Percentiles rank a stretch among this genome's conserved stretches.
Evolutionary conservation across 2,888 invertebrate species (phyloP).

Genomic region (Eilema griseolum): DNA sequence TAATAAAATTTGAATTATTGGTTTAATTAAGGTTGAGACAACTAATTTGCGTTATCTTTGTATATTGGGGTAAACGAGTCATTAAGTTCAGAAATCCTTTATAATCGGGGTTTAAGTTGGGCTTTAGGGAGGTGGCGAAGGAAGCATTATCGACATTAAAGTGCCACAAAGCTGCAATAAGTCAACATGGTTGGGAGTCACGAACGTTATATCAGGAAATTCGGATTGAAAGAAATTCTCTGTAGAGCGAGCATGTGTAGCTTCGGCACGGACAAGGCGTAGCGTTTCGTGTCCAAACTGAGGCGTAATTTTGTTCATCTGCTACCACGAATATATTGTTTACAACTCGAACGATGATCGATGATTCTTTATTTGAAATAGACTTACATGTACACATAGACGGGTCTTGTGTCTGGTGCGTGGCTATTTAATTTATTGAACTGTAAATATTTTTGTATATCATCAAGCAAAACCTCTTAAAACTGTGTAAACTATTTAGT

Average conservation of each 20-base stretch:
- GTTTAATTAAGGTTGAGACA: slow-evolving; percentile 59
- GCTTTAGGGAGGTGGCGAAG: slow-evolving; percentile 38
- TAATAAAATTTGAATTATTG: slow-evolving; percentile 77
- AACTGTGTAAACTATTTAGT: not conserved
- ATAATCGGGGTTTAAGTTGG: slow-evolving; percentile 42
- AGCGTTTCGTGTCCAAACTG: slow-evolving; percentile 41
- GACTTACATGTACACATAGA: too few relatives aligned
- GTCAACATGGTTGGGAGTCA: slow-evolving; percentile 68
- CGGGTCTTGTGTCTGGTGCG: too few relatives aligned
- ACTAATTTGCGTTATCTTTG: slow-evolving; percentile 52
- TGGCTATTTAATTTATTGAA: too few relatives aligned
- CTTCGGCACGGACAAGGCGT: slow-evolving; percentile 60
- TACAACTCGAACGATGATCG: slow-evolving; percentile 28
- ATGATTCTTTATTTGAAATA: not conserved
- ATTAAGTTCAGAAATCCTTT: slow-evolving; percentile 48
- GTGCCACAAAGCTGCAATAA: slow-evolving; percentile 43
- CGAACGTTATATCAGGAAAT: slow-evolving; percentile 71
- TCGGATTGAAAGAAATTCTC: slow-evolving; percentile 73
- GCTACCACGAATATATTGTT: slow-evolving; percentile 40
- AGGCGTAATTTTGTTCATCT: slow-evolving; percentile 61
- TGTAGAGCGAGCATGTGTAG: slow-evolving; percentile 53
- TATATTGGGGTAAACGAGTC: slow-evolving; percentile 44
- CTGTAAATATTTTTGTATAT: not conserved
- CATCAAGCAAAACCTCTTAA: not conserved
- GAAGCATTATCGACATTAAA: slow-evolving; percentile 11